Percentiles rank a stretch among this genome's conserved stretches.
Evolutionary conservation across 2,113 vertebrate genomes (phyloP).

Genomic region (Numida meleagris): DNA sequence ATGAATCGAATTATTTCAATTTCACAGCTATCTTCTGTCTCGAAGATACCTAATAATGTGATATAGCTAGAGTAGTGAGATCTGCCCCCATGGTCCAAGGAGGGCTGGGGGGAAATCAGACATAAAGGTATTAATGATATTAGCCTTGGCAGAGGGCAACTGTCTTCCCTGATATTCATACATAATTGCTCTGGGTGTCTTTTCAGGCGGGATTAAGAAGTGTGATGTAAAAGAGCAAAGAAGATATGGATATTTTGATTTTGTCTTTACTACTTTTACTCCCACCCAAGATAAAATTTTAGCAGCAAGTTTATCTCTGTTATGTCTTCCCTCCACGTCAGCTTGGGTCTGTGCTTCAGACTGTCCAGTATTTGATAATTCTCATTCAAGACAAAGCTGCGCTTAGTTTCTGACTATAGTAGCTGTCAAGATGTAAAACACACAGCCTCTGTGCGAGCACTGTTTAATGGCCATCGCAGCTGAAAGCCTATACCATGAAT

Average conservation of each 20-base stretch:
- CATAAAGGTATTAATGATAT: conserved; percentile 28
- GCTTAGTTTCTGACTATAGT: neutral
- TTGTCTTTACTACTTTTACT: conserved; percentile 46
- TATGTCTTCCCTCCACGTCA: conserved; percentile 56
- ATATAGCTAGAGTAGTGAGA: neutral
- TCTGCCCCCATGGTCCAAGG: neutral
- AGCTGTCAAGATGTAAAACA: conserved; percentile 44
- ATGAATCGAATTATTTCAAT: neutral
- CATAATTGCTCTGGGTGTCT: neutral
- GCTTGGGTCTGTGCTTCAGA: neutral
- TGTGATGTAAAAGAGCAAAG: conserved; percentile 26
- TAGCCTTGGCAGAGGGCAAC: conserved; percentile 39
- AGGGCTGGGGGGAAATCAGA: neutral
- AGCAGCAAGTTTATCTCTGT: conserved; percentile 71
- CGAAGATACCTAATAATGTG: neutral
- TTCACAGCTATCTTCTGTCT: neutral
- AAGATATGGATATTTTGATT: conserved; percentile 47
- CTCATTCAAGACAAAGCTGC: conserved; percentile 22
- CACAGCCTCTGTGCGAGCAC: neutral
- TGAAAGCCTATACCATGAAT: neutral
- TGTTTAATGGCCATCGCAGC: neutral
- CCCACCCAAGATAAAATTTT: conserved; percentile 19
- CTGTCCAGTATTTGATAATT: neutral
- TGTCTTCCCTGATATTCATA: conserved; percentile 31
- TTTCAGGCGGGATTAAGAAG: conserved; percentile 44